phyloP scores from a whole-genome alignment of 92 coral and sea anemone genomes.

The Porites rus region DNA sequence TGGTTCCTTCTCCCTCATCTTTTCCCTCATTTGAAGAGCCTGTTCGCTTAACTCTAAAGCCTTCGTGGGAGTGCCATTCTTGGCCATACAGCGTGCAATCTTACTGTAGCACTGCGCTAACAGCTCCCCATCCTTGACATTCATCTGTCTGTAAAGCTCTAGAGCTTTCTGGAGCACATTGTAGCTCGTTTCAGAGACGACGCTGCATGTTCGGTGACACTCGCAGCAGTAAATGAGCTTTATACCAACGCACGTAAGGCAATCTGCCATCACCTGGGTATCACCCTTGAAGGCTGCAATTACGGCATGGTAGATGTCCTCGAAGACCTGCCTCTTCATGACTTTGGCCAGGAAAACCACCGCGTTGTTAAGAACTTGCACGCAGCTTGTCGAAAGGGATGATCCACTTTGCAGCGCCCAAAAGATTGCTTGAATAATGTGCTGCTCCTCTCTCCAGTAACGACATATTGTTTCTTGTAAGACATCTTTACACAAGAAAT shows the following conservation, averaged over 20 bases:
- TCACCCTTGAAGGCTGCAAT: constrained; percentile 18
- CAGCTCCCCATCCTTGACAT: constrained; percentile 41
- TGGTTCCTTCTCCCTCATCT: constrained; percentile 29
- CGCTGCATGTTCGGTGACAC: constrained; percentile 57
- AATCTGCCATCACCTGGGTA: constrained; percentile 40
- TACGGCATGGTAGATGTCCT: constrained; percentile 1
- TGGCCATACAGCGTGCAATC: constrained; percentile 62
- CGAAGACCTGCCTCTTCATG: constrained; percentile 32
- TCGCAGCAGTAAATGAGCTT: constrained; percentile 49
- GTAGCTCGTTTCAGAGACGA: constrained; percentile 25
- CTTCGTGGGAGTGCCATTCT: constrained; percentile 22
- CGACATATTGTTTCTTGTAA: constrained; percentile 19
- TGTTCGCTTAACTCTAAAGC: constrained; percentile 36
- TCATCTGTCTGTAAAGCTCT: constrained; percentile 19
- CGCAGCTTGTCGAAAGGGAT: constrained; percentile 8
- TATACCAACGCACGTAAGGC: constrained; percentile 60
- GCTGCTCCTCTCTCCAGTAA: constrained; percentile 53
- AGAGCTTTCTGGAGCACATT: constrained; percentile 47
- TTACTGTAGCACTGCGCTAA: constrained; percentile 71
- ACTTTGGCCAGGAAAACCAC: constrained; percentile 46
- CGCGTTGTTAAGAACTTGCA: constrained; percentile 22
- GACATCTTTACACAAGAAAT: constrained; percentile 31
- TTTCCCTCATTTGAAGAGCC: constrained; percentile 39
- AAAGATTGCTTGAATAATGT: constrained; percentile 59
- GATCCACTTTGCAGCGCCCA: constrained; percentile 41